These are phyloP conservation scores for Asarcornis scutulata DNA, from an alignment of 2,113 vertebrate genomes.

Conservation along the genomic window DNA sequence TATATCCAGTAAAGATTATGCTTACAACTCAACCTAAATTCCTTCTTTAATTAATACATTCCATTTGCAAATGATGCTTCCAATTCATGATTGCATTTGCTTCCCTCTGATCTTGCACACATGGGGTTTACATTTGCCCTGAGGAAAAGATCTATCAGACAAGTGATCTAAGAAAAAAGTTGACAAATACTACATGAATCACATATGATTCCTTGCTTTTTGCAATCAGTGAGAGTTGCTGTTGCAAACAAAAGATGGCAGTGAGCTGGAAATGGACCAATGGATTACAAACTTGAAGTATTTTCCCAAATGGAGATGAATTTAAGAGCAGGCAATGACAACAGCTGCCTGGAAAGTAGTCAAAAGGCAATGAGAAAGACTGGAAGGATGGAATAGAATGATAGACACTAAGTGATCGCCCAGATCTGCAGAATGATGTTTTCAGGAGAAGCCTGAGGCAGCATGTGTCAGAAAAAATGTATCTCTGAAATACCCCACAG, in stretches of 20 bases:
- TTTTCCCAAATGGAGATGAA: conserved; percentile 19
- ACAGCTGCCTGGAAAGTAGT: background rate
- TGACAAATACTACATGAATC: conserved; percentile 34
- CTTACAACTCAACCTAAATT: background rate
- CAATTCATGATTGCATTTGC: background rate
- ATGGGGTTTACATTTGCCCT: conserved; percentile 10
- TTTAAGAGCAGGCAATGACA: conserved; percentile 12
- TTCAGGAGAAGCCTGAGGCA: conserved; percentile 36
- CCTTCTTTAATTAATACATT: conserved; percentile 36
- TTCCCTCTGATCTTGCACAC: conserved; percentile 21
- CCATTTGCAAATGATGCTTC: conserved; percentile 35
- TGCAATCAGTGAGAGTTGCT: background rate
- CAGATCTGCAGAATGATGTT: conserved; percentile 1
- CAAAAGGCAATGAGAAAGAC: background rate
- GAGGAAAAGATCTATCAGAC: conserved; percentile 31
- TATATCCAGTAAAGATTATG: background rate
- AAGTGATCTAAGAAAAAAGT: conserved; percentile 7
- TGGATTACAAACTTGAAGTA: background rate
- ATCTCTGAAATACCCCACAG: background rate
- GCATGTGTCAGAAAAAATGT: conserved; percentile 35
- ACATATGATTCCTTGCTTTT: background rate
- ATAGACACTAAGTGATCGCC: conserved; percentile 30
- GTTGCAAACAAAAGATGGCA: background rate
- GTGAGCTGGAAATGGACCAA: background rate
- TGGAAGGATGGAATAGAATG: background rate